phyloP scores from a whole-genome alignment of 2,113 vertebrate species.

The Orcinus orca region DNA sequence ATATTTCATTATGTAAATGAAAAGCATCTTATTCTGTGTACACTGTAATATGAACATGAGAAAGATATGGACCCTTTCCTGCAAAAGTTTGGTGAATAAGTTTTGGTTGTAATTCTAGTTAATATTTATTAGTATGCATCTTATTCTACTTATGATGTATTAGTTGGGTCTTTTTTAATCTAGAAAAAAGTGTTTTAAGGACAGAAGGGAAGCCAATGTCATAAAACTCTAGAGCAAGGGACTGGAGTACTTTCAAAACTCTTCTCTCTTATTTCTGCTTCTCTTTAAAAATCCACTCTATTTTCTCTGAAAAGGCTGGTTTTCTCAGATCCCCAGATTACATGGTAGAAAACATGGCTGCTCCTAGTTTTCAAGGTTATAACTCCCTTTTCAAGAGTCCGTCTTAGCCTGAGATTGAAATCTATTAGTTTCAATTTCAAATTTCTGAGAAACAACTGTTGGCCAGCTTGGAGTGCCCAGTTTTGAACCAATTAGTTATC shows the following conservation, averaged over 20 bases:
- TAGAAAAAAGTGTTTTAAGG: not conserved
- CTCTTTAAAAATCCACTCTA: not conserved
- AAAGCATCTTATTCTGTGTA: not conserved
- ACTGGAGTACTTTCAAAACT: not conserved
- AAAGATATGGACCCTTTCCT: not conserved
- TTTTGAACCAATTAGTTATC: not conserved
- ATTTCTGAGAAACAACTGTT: slow-evolving; percentile 15
- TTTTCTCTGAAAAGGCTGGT: not conserved
- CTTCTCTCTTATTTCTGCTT: not conserved
- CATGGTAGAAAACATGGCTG: not conserved
- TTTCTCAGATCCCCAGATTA: not conserved
- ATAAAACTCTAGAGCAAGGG: not conserved
- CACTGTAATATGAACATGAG: not conserved
- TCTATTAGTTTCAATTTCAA: not conserved
- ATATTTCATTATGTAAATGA: not conserved
- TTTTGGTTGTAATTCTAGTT: slow-evolving; percentile 11
- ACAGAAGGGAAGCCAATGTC: not conserved
- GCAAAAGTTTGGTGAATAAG: not conserved
- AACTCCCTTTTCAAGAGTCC: not conserved
- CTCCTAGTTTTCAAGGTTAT: not conserved
- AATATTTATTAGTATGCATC: slow-evolving; percentile 9
- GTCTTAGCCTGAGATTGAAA: slow-evolving; percentile 1
- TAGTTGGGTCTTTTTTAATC: not conserved
- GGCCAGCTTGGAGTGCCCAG: not conserved
- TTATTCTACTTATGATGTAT: not conserved